Conservation (phyloP, 2,113 vertebrate species). For the Oplegnathus fasciatus region DNA sequence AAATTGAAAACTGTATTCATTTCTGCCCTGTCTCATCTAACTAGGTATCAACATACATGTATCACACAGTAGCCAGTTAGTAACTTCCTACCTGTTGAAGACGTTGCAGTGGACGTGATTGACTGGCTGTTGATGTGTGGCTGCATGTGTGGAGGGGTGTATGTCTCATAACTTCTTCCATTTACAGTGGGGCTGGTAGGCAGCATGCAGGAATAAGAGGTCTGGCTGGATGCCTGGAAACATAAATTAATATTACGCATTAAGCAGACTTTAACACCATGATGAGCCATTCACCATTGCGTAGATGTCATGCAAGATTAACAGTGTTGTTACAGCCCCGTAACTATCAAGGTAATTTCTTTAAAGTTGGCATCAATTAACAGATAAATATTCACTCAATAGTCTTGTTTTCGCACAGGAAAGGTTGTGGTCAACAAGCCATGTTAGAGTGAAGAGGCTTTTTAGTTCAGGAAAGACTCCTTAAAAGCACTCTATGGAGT, state of each 20-base stretch:
- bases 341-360: neutral
- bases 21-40: too few species aligned
- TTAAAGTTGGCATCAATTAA: neutral
- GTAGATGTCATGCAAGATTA: neutral
- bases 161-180: slow-evolving; percentile 96
- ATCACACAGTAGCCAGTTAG: neutral
- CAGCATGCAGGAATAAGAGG: slow-evolving; percentile 99
- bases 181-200: slow-evolving; percentile 96
- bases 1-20: too few species aligned
- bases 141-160: slow-evolving; percentile 98
- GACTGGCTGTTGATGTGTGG: slow-evolving; percentile 98
- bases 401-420: neutral
- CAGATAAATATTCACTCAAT: neutral
- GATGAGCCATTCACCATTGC: neutral
- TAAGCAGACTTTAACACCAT: neutral
- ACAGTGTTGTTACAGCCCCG: neutral
- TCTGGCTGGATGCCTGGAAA: slow-evolving; percentile 90
- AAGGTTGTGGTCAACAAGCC: neutral
- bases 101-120: slow-evolving; percentile 93
- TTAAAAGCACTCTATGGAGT: too few species aligned
- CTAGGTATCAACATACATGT: neutral
- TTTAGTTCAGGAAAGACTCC: neutral
- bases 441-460: neutral
- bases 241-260: slow-evolving; percentile 36
- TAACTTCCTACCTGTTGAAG: slow-evolving; percentile 92